Base-by-base conservation (phyloP, 2,113 vertebrate genomes). In the Vanacampus margaritifer region DNA sequence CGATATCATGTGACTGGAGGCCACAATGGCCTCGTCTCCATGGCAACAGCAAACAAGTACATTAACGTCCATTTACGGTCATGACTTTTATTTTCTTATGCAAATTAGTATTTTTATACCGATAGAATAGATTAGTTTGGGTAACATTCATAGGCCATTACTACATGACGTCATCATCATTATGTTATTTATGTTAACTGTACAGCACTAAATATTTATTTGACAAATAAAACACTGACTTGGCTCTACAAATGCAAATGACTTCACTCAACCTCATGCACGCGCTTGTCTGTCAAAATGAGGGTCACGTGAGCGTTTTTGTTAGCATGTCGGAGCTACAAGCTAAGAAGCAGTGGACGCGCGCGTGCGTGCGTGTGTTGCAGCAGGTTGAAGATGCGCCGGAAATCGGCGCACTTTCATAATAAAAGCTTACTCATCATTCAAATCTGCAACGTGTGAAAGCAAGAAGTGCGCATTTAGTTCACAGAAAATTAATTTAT, bases 381-480 rank as follows among this genome's bases (percentile, higher is more conserved):
- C 60, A 41, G 71, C n/a, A 24, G 12, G 46, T 50, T 37, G 11
- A 19, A 71, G 26, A 75, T 43, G 28, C 35, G 10, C 67, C 64
- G 72, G 68, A 80, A 80, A 58, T 9, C 2, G 0, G 1, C 0
- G 0, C 0, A 16, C 71, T 59, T 81, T 85, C 83, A 80, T 16
- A 80, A 77, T 74, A 80, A 85, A 39, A 80, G 77, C 65, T 9
- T 3, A 0, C 0, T 3, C 6, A 10, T 23, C 26, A 4, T 1
- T 16, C 0, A 2, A 57, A 26, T 32, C 26, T 8, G 6, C 23
- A 0, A 7, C 26, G 0, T 12, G 26, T 6, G 13, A 17, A 57
- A 17, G 26, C 26, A 1, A 16, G 7, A 57, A 32, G 54, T 32
- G 0, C 6, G 1, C 16, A 17, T 32, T 32, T 1, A 19, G 6